phyloP scores from a whole-genome alignment of 1,140 invertebrate genomes.

The Heliconius eleuchia region DNA sequence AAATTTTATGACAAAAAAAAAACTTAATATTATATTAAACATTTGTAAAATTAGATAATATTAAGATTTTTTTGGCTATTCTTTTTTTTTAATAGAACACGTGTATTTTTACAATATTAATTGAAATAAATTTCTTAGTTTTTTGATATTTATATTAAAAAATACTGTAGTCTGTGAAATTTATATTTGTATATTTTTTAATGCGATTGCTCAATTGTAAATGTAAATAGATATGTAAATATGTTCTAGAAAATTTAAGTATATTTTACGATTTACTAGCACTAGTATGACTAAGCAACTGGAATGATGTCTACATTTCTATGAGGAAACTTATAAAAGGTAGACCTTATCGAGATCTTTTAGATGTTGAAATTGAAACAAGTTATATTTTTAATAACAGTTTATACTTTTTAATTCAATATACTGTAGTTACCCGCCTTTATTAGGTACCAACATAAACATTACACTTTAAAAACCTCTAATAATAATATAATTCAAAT shows the following conservation, averaged over 20 bases:
- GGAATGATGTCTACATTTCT: background rate
- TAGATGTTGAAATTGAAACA: too few species aligned
- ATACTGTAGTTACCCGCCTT: background rate
- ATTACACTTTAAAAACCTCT: background rate
- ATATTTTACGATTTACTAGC: background rate
- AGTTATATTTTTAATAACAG: background rate
- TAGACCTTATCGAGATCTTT: too few species aligned
- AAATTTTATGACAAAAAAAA: background rate
- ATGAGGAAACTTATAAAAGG: background rate
- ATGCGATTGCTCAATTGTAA: slow-evolving; percentile 14
- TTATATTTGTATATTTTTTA: background rate
- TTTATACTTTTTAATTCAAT: background rate
- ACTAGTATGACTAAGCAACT: background rate
- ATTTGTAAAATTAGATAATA: background rate
- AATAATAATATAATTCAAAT: background rate
- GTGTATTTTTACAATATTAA: background rate
- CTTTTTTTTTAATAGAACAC: background rate
- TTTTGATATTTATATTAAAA: background rate
- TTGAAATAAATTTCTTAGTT: too few species aligned
- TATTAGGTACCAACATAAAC: background rate
- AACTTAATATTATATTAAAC: too few species aligned
- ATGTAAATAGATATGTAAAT: slow-evolving; percentile 29
- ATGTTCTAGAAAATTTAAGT: slow-evolving; percentile 14
- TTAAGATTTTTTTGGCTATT: background rate
- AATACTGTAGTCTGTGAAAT: background rate